A percentile compares a stretch with the other conserved stretches of the same genome.
phyloP scores from a whole-genome alignment of 2,113 vertebrate species.

The Nyctereutes procyonoides region DNA sequence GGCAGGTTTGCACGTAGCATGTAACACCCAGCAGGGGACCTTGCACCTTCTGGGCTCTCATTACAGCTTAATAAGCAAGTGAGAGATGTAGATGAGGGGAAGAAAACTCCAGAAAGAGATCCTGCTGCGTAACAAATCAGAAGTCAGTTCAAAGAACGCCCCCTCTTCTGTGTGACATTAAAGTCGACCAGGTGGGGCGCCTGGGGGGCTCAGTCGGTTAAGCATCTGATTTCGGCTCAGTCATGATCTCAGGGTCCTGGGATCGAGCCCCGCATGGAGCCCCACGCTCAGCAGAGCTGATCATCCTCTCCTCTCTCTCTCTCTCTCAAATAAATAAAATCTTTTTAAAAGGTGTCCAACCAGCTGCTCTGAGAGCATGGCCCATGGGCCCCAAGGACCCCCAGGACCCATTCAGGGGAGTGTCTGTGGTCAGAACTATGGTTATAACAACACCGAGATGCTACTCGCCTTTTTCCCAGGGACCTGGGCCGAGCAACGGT shows the following conservation, averaged over 20 bases:
- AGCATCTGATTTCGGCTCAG: background rate
- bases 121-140: background rate
- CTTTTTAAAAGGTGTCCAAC: background rate
- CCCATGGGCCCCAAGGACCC: background rate
- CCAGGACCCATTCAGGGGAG: background rate
- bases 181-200: background rate
- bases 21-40: background rate
- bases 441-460: rapidly evolving
- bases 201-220: background rate
- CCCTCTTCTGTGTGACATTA: background rate
- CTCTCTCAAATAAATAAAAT: background rate
- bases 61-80: background rate
- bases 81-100: background rate
- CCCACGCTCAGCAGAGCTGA: background rate
- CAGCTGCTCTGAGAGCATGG: background rate
- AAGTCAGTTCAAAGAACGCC: background rate
- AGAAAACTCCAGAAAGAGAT: background rate
- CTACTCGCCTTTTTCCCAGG: background rate
- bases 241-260: background rate
- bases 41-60: rapidly evolving
- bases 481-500: rapidly evolving
- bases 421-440: background rate
- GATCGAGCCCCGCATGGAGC: background rate
- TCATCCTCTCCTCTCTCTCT: background rate
- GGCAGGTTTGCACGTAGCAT: rapidly evolving